Conservation (phyloP, 2,797 vertebrate species). For the Bovichtus variegatus region DNA sequence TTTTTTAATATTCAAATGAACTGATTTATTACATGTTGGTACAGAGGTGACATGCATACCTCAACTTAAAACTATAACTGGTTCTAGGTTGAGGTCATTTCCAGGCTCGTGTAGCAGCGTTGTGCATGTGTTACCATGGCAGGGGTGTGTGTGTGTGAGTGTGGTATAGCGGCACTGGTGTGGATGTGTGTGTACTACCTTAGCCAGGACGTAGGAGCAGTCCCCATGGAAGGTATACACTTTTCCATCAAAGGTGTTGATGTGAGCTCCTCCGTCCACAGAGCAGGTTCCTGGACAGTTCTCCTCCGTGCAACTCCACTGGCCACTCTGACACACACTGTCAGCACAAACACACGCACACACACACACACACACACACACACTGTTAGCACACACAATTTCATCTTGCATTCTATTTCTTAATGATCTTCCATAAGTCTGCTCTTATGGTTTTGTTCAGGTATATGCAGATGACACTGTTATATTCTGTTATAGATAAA, state of each 20-base stretch:
- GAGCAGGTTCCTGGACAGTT: constrained; percentile 87
- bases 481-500: too few species aligned
- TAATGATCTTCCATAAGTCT: too few species aligned
- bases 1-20: background rate
- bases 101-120: background rate
- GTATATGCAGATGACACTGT: too few species aligned
- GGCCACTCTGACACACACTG: constrained; percentile 83
- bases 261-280: constrained; percentile 88
- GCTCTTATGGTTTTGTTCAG: too few species aligned
- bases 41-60: background rate
- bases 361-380: too few species aligned
- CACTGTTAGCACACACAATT: too few species aligned
- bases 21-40: background rate
- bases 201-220: constrained; percentile 86
- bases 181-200: constrained; percentile 34
- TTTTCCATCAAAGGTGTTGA: constrained; percentile 87
- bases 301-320: constrained; percentile 86
- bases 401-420: too few species aligned
- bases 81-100: background rate
- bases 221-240: constrained; percentile 88
- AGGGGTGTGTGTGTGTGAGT: background rate
- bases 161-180: background rate
- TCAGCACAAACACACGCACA: background rate
- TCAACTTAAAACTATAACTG: background rate
- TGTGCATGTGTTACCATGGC: background rate